Conservation (phyloP, 2,797 vertebrate genomes). For the Corythornis leucogaster region DNA sequence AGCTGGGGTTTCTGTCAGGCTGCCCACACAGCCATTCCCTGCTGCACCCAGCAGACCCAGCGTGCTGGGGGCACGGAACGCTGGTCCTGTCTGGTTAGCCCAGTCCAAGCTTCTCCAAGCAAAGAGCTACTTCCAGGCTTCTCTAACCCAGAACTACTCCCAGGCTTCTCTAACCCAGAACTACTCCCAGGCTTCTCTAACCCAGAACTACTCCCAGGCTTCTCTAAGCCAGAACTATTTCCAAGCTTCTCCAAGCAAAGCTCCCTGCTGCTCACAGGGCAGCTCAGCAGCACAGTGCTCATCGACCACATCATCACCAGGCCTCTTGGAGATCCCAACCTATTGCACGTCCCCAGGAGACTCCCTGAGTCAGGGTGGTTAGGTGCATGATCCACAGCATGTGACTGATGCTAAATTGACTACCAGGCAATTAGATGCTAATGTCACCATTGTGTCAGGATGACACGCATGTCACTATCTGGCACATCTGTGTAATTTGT, state of each 20-base stretch:
- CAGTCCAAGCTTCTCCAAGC: too few species aligned
- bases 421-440: conserved; percentile 62
- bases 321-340: background rate
- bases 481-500: conserved; percentile 24
- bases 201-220: too few species aligned
- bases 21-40: accelerated
- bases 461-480: conserved; percentile 51
- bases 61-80: accelerated
- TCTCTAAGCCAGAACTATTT: too few species aligned
- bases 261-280: accelerated
- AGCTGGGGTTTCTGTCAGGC: accelerated
- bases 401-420: conserved; percentile 53
- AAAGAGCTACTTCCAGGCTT: too few species aligned
- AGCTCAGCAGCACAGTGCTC: accelerated
- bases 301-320: accelerated
- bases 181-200: too few species aligned
- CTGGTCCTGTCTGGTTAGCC: background rate
- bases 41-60: accelerated
- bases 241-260: background rate
- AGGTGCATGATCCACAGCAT: background rate
- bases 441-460: conserved; percentile 62
- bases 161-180: too few species aligned
- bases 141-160: too few species aligned
- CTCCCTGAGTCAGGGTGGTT: background rate
- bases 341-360: background rate